Percentiles rank a stretch among this genome's conserved stretches.
Conservation (phyloP, 2,113 vertebrate genomes). For the Tonatia bakeri region DNA sequence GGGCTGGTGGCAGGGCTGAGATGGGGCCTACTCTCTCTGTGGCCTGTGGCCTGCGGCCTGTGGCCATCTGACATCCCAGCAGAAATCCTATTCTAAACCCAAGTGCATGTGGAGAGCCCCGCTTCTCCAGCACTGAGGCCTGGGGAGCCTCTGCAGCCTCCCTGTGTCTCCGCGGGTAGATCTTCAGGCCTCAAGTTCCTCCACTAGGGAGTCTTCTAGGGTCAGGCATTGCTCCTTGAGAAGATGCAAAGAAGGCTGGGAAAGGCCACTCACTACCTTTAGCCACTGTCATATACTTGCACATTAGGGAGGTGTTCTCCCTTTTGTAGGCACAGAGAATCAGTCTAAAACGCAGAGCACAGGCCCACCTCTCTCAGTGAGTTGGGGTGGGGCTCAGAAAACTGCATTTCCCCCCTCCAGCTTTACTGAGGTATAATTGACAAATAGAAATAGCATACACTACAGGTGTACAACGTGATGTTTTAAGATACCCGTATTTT, state of each 20-base stretch:
- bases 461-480: background rate
- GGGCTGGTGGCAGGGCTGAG: background rate
- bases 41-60: background rate
- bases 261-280: background rate
- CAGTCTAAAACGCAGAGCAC: background rate
- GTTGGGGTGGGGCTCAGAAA: background rate
- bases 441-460: background rate
- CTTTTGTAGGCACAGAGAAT: background rate
- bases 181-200: background rate
- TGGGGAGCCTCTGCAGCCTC: background rate
- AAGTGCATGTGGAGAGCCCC: background rate
- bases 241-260: background rate
- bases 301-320: background rate
- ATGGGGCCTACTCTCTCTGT: background rate
- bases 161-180: background rate
- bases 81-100: background rate
- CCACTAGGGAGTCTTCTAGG: background rate
- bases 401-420: background rate
- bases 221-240: background rate
- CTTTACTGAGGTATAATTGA: background rate
- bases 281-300: background rate
- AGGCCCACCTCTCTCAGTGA: background rate
- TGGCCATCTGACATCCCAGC: background rate
- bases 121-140: background rate
- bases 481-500: background rate